Conservation (phyloP, 2,888 invertebrate genomes). For the Erebia aethiops region DNA sequence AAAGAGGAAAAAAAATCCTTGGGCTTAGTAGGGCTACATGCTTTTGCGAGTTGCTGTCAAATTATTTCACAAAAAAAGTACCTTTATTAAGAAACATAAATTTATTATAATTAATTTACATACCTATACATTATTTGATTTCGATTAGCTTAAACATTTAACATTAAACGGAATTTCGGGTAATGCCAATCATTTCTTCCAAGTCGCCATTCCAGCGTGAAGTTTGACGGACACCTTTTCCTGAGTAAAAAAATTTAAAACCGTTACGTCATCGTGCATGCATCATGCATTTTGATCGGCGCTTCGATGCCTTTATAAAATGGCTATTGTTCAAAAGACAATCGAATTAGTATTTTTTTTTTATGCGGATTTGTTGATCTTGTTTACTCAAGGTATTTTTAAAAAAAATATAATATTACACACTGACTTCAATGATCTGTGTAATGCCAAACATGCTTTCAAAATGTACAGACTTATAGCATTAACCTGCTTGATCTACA, state of each 20-base stretch:
- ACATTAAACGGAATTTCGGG: not conserved
- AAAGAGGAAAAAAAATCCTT: too few relatives aligned
- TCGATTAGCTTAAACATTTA: not conserved
- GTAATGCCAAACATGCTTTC: too few relatives aligned
- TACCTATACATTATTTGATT: not conserved
- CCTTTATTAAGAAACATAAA: too few relatives aligned
- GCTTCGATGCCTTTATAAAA: conserved; percentile 35
- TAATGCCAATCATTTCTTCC: conserved; percentile 15
- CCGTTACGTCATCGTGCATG: conserved; percentile 33
- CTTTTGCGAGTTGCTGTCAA: too few relatives aligned
- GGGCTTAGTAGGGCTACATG: too few relatives aligned
- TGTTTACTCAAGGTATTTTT: not conserved
- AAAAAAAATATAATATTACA: too few relatives aligned
- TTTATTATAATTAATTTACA: not conserved
- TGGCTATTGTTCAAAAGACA: conserved; percentile 34
- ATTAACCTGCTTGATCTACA: too few relatives aligned
- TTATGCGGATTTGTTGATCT: not conserved
- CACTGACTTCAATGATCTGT: too few relatives aligned
- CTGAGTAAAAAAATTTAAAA: conserved; percentile 21
- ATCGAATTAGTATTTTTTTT: conserved; percentile 30
- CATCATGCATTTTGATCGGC: conserved; percentile 32
- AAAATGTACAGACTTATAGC: too few relatives aligned
- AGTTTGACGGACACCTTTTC: conserved; percentile 30
- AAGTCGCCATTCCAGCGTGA: conserved; percentile 16
- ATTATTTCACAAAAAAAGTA: too few relatives aligned